Percentiles rank a stretch among this genome's conserved stretches.
These are phyloP conservation scores for Egretta garzetta DNA, from an alignment of 2,113 vertebrate genomes.

Conservation along the genomic window DNA sequence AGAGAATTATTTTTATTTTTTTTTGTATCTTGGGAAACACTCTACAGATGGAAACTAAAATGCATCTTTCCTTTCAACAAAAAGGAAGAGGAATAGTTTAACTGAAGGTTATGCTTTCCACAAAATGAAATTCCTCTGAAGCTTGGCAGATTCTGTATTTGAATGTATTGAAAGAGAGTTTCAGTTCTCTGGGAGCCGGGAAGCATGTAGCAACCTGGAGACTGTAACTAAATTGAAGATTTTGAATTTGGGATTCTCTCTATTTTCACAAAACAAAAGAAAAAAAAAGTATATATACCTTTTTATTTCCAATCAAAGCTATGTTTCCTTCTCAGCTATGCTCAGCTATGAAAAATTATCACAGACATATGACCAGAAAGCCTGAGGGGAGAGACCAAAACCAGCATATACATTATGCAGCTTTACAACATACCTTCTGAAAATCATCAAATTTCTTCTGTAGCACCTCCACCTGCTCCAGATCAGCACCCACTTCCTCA, in stretches of 20 bases:
- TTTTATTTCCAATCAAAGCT: not conserved
- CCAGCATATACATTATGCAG: not conserved
- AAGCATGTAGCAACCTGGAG: not conserved
- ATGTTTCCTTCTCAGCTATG: not conserved
- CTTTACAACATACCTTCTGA: constrained; percentile 85
- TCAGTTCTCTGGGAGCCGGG: not conserved
- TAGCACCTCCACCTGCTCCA: constrained; percentile 97
- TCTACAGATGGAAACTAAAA: not conserved
- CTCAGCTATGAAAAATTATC: not conserved
- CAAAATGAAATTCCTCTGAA: not conserved
- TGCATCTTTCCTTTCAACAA: not conserved
- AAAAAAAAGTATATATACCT: not conserved
- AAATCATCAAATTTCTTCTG: constrained; percentile 99
- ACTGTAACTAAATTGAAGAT: not conserved
- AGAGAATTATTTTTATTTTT: not conserved
- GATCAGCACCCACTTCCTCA: constrained; percentile 93
- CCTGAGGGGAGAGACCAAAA: not conserved
- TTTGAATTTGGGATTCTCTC: not conserved
- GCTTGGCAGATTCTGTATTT: not conserved
- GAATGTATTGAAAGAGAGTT: not conserved
- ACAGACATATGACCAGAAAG: not conserved
- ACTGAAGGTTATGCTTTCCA: not conserved
- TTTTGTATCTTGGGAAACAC: not conserved
- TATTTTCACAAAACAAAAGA: not conserved
- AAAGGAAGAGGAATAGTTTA: not conserved